phyloP scores from a whole-genome alignment of 2,888 invertebrate genomes.

The Meteorus cinctellus region DNA sequence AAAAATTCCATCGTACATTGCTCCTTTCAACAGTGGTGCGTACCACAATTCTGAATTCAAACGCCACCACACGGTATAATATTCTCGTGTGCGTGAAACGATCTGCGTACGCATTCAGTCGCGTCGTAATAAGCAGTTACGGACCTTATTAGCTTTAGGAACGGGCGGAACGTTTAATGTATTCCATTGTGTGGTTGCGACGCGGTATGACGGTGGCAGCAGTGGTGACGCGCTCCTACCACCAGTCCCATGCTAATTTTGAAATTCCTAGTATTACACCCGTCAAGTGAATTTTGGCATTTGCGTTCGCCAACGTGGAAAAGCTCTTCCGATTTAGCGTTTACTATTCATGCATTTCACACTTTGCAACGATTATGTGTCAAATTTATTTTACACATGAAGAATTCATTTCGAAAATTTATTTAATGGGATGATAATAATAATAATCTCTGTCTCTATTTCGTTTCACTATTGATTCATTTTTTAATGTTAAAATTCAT shows the following conservation, averaged over 20 bases:
- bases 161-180: slow-evolving; percentile 62
- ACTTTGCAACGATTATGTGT: slow-evolving; percentile 31
- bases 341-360: slow-evolving; percentile 39
- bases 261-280: slow-evolving; percentile 63
- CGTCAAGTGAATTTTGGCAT: slow-evolving; percentile 65
- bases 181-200: slow-evolving; percentile 63
- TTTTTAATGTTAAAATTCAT: neutral
- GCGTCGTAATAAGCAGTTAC: slow-evolving; percentile 63
- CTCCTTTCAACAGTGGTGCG: slow-evolving; percentile 15
- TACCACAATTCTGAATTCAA: slow-evolving; percentile 37
- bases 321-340: slow-evolving; percentile 47
- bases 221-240: slow-evolving; percentile 42
- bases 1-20: neutral
- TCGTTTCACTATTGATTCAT: neutral
- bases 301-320: slow-evolving; percentile 54
- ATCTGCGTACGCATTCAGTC: slow-evolving; percentile 54
- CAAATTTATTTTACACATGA: slow-evolving; percentile 36
- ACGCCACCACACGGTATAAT: slow-evolving; percentile 20
- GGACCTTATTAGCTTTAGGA: slow-evolving; percentile 64
- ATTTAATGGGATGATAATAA: neutral
- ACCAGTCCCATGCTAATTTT: slow-evolving; percentile 56
- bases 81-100: slow-evolving; percentile 50
- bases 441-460: neutral
- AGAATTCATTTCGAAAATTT: neutral
- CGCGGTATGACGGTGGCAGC: slow-evolving; percentile 43